Evolutionary conservation across 2,113 vertebrate genomes (phyloP).

Genomic region (Xerus inauris): DNA sequence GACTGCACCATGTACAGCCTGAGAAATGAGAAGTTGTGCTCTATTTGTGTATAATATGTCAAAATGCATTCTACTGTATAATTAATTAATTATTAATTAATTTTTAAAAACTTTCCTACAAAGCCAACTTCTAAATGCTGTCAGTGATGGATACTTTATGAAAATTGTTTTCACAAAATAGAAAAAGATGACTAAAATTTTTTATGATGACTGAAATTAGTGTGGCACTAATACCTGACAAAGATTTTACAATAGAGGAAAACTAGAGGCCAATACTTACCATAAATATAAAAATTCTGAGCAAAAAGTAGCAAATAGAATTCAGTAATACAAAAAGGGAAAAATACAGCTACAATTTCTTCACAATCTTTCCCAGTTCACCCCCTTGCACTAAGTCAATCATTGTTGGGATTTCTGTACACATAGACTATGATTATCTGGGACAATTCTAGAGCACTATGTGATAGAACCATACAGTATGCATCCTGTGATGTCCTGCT

Average conservation of each 20-base stretch:
- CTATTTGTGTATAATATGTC: too few relatives aligned
- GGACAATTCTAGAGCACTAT: neutral
- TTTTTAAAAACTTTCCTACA: neutral
- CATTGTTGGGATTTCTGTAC: neutral
- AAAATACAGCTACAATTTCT: neutral
- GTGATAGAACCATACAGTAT: neutral
- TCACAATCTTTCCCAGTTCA: neutral
- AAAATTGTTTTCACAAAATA: neutral
- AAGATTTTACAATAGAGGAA: neutral
- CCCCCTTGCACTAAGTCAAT: neutral
- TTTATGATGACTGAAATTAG: neutral
- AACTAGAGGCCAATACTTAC: neutral
- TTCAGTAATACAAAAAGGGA: neutral
- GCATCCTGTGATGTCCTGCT: neutral
- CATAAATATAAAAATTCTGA: neutral
- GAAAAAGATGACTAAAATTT: neutral
- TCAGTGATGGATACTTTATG: neutral
- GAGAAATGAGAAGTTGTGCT: too few relatives aligned
- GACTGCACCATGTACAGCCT: too few relatives aligned
- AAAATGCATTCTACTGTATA: too few relatives aligned
- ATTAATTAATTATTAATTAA: too few relatives aligned
- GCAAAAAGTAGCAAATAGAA: neutral
- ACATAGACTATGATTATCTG: neutral
- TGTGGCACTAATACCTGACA: neutral
- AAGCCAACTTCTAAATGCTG: neutral